These are phyloP conservation scores for Notothenia coriiceps DNA, from an alignment of 2,113 vertebrate species.

Conservation along the genomic window DNA sequence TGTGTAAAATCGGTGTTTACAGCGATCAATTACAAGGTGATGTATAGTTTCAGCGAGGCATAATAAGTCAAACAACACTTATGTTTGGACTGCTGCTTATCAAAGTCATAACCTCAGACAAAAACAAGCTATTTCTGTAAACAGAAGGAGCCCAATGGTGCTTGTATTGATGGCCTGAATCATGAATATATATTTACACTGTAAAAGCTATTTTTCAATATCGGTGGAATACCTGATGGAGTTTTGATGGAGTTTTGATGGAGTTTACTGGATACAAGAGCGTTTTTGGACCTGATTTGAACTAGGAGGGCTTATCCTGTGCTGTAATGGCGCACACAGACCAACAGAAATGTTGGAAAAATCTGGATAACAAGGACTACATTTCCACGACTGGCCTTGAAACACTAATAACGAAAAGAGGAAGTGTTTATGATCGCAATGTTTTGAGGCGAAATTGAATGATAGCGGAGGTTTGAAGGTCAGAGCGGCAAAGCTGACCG, in stretches of 20 bases:
- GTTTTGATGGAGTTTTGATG: constrained; percentile 15
- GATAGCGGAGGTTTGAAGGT: constrained; percentile 49
- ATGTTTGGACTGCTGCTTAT: neutral
- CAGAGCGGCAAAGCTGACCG: constrained; percentile 30
- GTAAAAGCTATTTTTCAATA: constrained; percentile 24
- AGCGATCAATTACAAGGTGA: constrained; percentile 2
- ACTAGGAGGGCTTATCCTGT: neutral
- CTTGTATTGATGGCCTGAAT: constrained; percentile 34
- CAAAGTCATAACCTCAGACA: constrained; percentile 28
- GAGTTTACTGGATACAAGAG: constrained; percentile 11
- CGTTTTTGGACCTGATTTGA: constrained; percentile 14
- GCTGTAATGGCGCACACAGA: neutral
- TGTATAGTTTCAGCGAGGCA: constrained; percentile 6
- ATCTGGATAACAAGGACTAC: neutral
- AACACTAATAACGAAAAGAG: neutral
- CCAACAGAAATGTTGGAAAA: neutral
- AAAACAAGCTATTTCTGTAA: constrained; percentile 25
- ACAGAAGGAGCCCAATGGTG: constrained; percentile 22
- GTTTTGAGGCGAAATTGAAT: constrained; percentile 36
- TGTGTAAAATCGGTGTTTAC: constrained; percentile 18
- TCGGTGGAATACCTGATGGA: constrained; percentile 13
- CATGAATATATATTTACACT: neutral
- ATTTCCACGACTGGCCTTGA: constrained; percentile 2
- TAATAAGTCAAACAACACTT: constrained; percentile 27
- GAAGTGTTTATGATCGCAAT: neutral